Percentiles rank a stretch among this genome's conserved stretches.
phyloP scores from a whole-genome alignment of 2,113 vertebrate species.

The Entomyzon cyanotis region DNA sequence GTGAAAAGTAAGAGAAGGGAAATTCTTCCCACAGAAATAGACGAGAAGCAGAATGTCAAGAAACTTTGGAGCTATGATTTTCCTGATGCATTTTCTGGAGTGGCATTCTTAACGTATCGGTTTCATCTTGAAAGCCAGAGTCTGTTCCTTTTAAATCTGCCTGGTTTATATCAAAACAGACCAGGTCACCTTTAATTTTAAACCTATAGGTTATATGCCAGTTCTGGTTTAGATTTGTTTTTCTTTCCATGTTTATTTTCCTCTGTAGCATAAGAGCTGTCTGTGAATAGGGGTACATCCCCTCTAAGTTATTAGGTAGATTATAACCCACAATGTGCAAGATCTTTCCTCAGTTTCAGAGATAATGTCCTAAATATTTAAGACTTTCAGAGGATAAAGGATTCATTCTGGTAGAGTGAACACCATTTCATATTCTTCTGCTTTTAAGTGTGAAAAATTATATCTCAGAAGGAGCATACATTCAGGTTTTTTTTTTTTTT shows the following conservation, averaged over 20 bases:
- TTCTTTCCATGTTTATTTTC: background rate
- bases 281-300: background rate
- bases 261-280: background rate
- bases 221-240: background rate
- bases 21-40: background rate
- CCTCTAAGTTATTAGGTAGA: background rate
- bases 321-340: background rate
- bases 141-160: background rate
- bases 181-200: background rate
- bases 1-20: background rate
- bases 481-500: background rate
- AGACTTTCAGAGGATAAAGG: background rate
- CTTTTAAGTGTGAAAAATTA: background rate
- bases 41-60: background rate
- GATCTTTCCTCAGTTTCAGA: background rate
- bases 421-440: background rate
- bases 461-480: background rate
- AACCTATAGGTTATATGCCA: too few species aligned
- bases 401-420: background rate
- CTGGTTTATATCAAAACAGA: background rate
- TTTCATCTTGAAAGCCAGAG: background rate
- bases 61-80: background rate
- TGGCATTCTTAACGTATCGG: accelerated
- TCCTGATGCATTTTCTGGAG: background rate
- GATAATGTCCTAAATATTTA: background rate